Base-by-base conservation (phyloP, 2,797 vertebrate genomes). In the Alosa sapidissima region DNA sequence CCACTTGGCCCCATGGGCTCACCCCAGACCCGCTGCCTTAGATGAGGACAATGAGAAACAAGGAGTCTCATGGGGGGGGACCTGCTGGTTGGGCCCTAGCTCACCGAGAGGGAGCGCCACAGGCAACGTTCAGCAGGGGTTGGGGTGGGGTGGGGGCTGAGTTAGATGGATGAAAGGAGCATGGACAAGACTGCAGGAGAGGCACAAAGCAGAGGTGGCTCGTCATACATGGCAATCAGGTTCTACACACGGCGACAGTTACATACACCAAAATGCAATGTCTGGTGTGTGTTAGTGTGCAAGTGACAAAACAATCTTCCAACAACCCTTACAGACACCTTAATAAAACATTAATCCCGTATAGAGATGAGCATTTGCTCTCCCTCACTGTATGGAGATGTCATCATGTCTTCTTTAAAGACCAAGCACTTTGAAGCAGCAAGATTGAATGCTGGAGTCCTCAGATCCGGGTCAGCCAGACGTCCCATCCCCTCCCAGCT, bases 151-250 rank as follows among this genome's bases (percentile, higher is more conserved):
- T 5, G 55, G 28, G 36, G 16, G 41, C 14, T 47, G 41, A 9
- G 41, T 51, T 5, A 28, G 60, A 0, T 5, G n/a, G n/a, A 78
- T 21, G 41, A 82, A 85, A 51, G 33, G 84, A 85, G 49, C 58
- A 24, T 9, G 85, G 83, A 83, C 9, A 10, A 81, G 65, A 83
- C 85, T 81, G 60, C 49, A 84, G 33, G 55, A 62, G 58, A 10
- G n/a, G 1, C 5, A 24, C n/a, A 1, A 58, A 58, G 5, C 58
- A 24, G 21, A 62, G 6, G 7, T 9, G 1, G 21, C 58, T 24
- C n/a, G n/a, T 62, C 58, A 62, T 8, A 24, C n/a, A 62, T 24
- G 5, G 7, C 7, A 62, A n/a, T 62, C 58, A 24, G 58, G 24
- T 24, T 8, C 58, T 24, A 5, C 54, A 21, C 33, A 72, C 36